Base-by-base conservation (phyloP, 1,140 invertebrate genomes). In the Psilanteris sp. region DNA sequence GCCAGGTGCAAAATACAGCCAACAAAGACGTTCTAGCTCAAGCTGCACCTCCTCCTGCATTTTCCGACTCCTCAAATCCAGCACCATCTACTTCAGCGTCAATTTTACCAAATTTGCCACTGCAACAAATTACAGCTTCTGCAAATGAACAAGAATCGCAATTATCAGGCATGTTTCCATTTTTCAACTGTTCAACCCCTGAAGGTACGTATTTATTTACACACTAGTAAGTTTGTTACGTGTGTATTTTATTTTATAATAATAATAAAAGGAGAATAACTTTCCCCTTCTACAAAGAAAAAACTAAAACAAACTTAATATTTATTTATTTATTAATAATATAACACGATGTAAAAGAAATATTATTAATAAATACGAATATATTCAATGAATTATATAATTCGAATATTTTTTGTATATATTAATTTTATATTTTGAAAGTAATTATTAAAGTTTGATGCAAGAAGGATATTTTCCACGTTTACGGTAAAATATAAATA, bases 21-120 rank as follows among this genome's bases (percentile, higher is more conserved):
- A 41, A 41, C 27, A 62, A 62, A 41, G 59, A 62, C 10, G n/a
- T 16, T 39, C 1, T 36, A 41, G 10, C 39, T 43, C 29, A 48
- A 41, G 13, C 13, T 34, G 10, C n/a, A 22, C 36, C 22, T 29
- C 7, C 32, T 22, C 43, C 27, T 39, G 27, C 16, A 39, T 50
- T 66, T 44, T 20, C 27, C n/a, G 26, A 0, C 3, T 11, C 59
- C 5, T 5, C 61, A 10, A 52, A 13, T 41, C 61, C 46, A 32
- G 37, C 46, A 9, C 61, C 61, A 24, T 71, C 67, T 26, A 71
- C 67, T 32, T 71, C 67, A 2, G 8, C 46, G 46, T 54, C 61
- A 4, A 52, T 50, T 41, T 24, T 27, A 31, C 1, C 18, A 8
- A 50, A 22, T 34, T 16, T 44, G 18, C 54, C 54, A 43, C 34